Percentiles rank a stretch among this genome's conserved stretches.
Conservation (phyloP, 2,888 invertebrate genomes). For the Protonemura montana region DNA sequence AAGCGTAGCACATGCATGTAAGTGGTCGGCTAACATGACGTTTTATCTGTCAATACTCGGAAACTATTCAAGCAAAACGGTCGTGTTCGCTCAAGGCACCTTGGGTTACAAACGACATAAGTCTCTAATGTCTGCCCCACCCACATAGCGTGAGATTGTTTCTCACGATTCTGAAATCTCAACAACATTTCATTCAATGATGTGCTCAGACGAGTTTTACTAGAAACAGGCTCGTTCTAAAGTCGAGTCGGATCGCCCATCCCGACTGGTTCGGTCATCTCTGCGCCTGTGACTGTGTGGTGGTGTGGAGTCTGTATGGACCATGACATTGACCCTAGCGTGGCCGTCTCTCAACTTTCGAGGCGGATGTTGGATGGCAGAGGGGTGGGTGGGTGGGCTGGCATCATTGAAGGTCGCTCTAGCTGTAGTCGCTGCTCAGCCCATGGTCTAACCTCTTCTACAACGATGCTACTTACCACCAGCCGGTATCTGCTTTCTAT, state of each 20-base stretch:
- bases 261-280: not conserved
- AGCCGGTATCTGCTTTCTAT: too few species aligned
- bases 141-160: not conserved
- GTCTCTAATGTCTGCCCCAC: not conserved
- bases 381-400: conserved; percentile 2
- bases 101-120: not conserved
- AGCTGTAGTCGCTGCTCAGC: too few species aligned
- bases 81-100: not conserved
- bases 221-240: too few species aligned
- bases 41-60: not conserved
- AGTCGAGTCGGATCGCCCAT: not conserved
- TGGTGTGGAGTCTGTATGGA: not conserved
- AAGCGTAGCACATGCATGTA: not conserved
- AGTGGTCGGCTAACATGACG: not conserved
- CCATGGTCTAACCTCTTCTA: too few species aligned
- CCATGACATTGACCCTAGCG: not conserved
- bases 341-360: not conserved
- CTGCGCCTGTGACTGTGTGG: not conserved
- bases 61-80: not conserved
- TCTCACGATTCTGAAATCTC: not conserved
- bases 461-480: too few species aligned
- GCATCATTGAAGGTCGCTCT: not conserved
- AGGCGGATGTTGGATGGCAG: not conserved
- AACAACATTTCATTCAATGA: not conserved
- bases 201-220: not conserved